Conservation (phyloP, 1,140 invertebrate genomes). For the Drosophila oshimai region DNA sequence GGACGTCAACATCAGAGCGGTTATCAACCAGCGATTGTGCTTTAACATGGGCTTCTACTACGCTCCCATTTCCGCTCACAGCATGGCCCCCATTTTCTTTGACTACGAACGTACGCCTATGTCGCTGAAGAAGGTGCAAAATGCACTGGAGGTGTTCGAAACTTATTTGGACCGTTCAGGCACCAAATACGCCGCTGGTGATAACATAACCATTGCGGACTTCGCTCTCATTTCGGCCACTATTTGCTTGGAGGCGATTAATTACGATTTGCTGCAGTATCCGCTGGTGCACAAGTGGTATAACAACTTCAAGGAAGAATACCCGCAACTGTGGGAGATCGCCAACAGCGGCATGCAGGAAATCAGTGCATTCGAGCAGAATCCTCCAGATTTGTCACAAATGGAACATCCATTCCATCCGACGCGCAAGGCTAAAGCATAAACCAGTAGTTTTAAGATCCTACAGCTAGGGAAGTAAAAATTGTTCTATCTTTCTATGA, state of each 20-base stretch:
- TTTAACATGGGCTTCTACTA: conserved; percentile 91
- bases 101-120: conserved; percentile 87
- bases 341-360: conserved; percentile 87
- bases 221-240: conserved; percentile 88
- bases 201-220: conserved; percentile 89
- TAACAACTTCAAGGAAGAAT: conserved; percentile 86
- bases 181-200: conserved; percentile 86
- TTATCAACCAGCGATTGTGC: conserved; percentile 89
- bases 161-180: conserved; percentile 86
- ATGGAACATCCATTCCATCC: conserved; percentile 89
- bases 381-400: conserved; percentile 87
- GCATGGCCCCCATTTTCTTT: conserved; percentile 87
- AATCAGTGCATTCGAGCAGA: conserved; percentile 86
- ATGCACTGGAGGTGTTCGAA: conserved; percentile 87
- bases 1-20: conserved; percentile 86
- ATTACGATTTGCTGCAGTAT: conserved; percentile 86
- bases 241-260: conserved; percentile 88
- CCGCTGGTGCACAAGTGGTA: conserved; percentile 86
- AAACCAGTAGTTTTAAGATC: not conserved
- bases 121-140: conserved; percentile 86
- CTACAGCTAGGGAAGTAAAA: not conserved
- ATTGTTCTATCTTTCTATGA: not conserved
- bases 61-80: conserved; percentile 85
- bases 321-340: conserved; percentile 88
- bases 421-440: conserved; percentile 83